Evolutionary conservation across 2,888 invertebrate species (phyloP).

Genomic region (Plebejus anna): DNA sequence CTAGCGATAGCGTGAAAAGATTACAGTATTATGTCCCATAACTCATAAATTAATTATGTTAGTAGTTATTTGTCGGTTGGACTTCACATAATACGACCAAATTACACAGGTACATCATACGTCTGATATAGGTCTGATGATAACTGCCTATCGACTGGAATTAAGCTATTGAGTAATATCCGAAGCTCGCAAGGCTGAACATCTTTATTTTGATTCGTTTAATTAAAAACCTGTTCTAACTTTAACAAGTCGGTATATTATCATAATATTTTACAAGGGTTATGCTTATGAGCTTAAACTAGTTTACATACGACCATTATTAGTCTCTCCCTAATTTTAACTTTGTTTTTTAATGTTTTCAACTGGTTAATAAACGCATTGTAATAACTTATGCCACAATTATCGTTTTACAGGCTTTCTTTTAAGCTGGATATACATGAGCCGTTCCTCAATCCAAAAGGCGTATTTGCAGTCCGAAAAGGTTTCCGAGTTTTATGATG

Average conservation of each 20-base stretch:
- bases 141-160: neutral
- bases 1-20: too few species aligned
- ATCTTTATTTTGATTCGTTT: constrained; percentile 1
- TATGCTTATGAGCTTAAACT: neutral
- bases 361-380: neutral
- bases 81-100: too few species aligned
- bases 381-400: neutral
- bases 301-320: neutral
- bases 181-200: neutral
- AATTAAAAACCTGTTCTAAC: constrained; percentile 19
- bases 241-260: constrained; percentile 12
- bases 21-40: too few species aligned
- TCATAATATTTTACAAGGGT: constrained; percentile 26
- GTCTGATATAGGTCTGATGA: too few species aligned
- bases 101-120: too few species aligned
- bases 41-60: too few species aligned
- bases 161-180: neutral
- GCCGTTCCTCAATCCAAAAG: too few species aligned
- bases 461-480: too few species aligned
- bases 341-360: neutral
- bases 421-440: neutral
- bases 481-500: too few species aligned
- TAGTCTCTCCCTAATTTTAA: neutral
- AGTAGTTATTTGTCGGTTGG: too few species aligned
- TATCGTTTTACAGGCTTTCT: neutral